Evolutionary conservation across 2,113 vertebrate genomes (phyloP), one percentile per base, ranked within the genome.

Genomic region (Nanorana parkeri): DNA sequence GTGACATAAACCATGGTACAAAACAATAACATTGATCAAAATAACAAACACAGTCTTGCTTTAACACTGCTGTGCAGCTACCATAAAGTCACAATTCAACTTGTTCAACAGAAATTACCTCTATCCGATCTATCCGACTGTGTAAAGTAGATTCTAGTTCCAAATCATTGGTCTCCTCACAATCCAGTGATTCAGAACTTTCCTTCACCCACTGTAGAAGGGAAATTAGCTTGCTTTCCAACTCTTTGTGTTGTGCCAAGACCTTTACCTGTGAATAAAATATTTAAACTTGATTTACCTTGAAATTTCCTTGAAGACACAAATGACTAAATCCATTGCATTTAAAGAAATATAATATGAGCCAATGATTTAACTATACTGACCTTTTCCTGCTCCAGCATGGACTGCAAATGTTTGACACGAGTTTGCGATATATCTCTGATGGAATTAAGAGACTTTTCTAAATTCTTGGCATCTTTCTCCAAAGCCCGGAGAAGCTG

Each of bases 401-500:
- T 90, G 72, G 88, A 88, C 0, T 66, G 89, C 32, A 99, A 93
- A 75, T 88, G 92, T 51, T 90, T 91, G 56, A 96, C 88, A 85
- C 91, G 86, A 41, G 91, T 91, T 32, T 88, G 88, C 79, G 95
- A 95, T 23, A 89, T 84, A 0, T 90, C 87, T 0, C 69, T 89
- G 0, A 95, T 94, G 0, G 95, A 94, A 81, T 89, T 89, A 72
- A 96, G 94, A 19, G 95, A 95, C 79, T 95, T 95, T 16, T 94
- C 89, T 75, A 99, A 92, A 88, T 96, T 96, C 86, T 94, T 95
- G 84, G 91, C 89, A 66, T 99, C 97, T 86, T 97, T 99, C 85
- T 97, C 95, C 85, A 99, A 88, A 61, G 96, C 97, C 75, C 92
- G 90, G 75, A 97, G 86, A 17, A 99, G 91, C 84, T 99, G 96